Evolutionary conservation across 2,113 vertebrate species (phyloP), one percentile per base, ranked within the genome.

Genomic region (Lasiurus borealis): DNA sequence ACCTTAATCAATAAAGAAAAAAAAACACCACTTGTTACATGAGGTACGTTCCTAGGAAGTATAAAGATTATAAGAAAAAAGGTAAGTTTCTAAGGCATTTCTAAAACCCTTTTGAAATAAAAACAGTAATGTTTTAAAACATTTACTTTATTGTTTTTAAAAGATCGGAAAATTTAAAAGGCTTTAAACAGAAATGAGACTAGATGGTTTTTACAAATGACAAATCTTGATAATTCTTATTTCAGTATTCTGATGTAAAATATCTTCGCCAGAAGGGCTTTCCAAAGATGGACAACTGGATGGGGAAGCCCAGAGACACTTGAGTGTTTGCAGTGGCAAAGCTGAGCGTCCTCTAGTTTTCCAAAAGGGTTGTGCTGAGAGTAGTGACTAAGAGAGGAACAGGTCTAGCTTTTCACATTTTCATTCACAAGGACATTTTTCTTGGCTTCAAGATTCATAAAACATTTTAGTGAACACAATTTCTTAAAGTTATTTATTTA

Each of bases 71-170:
- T 27, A 57, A 85, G 59, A 94, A 78, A 54, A 46, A 40, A 85
- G 16, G 13, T 31, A 48, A 82, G 10, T 83, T 91, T 40, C 62
- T 21, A 88, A 81, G 25, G 4, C n/a, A 88, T 72, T 92, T 90
- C 36, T 76, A 66, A 88, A 93, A 52, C 1, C 34, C 48, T 36
- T 75, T 75, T n/a, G n/a, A 90, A 92, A 80, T 76, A 69, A 96
- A 95, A 87, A 66, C 10, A 78, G 40, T 12, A n/a, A 77, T 77
- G 46, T 52, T 50, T 77, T 29, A 83, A 83, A 83, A 64, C 62
- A 85, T 71, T 66, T 19, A 59, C 25, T 48, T 91, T 31, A 57
- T 82, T 78, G 48, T 36, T 94, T 31, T 87, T 9, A 40, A 93
- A 93, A 88, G 1, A 77, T 85, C 15, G 78, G 66, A 93, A 88